These are phyloP conservation scores for Megalops atlanticus DNA, from an alignment of 2,113 vertebrate genomes.

Conservation along the genomic window DNA sequence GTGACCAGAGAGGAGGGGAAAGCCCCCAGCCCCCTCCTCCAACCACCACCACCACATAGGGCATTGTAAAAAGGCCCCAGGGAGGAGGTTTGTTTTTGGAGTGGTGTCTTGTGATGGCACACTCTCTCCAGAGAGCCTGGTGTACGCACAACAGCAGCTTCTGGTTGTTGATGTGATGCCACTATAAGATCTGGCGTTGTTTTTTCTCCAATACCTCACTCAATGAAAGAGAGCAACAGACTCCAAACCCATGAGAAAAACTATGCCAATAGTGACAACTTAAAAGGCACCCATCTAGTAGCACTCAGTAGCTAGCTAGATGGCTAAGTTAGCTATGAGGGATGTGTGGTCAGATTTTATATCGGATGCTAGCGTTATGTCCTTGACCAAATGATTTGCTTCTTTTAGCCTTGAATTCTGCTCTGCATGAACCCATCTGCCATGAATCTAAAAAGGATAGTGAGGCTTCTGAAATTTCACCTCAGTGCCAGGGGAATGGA, in stretches of 20 bases:
- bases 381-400: no score
- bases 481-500: background rate
- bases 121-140: background rate
- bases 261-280: background rate
- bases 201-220: background rate
- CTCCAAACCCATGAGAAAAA: background rate
- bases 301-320: no score
- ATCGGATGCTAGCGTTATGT: no score
- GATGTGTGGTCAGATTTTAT: no score
- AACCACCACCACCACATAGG: background rate
- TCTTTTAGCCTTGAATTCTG: no score
- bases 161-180: background rate
- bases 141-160: background rate
- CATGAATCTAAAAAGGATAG: background rate
- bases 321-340: no score
- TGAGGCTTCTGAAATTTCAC: background rate
- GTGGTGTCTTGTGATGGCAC: background rate
- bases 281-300: background rate
- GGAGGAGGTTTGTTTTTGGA: background rate
- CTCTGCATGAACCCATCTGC: background rate
- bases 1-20: background rate
- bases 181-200: background rate
- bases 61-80: background rate
- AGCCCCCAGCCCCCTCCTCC: background rate
- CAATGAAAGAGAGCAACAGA: background rate